These are phyloP conservation scores for Trachops cirrhosus DNA, from an alignment of 2,797 vertebrate species.

Conservation along the genomic window DNA sequence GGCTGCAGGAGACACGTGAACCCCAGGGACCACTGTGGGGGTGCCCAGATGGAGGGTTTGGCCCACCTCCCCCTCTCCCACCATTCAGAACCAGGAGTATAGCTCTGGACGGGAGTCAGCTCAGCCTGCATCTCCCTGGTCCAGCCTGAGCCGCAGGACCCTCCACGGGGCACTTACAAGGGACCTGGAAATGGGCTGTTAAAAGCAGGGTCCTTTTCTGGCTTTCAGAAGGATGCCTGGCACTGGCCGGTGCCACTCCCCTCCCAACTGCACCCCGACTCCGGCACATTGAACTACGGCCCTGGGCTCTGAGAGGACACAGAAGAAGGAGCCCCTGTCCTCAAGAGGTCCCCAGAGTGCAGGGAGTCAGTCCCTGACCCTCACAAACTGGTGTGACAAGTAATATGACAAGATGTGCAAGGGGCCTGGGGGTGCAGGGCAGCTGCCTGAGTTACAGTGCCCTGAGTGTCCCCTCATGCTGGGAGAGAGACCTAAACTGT, in stretches of 20 bases:
- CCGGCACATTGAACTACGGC: background rate
- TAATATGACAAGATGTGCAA: background rate
- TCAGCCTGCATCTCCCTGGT: background rate
- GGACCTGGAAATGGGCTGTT: background rate
- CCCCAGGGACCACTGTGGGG: background rate
- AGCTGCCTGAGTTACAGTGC: background rate
- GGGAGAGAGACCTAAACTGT: background rate
- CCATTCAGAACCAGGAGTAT: background rate
- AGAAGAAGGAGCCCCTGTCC: background rate
- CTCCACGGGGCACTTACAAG: background rate
- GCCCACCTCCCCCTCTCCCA: background rate
- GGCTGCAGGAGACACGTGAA: background rate
- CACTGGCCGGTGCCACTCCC: background rate
- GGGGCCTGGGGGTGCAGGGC: background rate
- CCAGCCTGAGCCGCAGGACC: background rate
- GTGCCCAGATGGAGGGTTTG: background rate
- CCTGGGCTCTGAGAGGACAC: background rate
- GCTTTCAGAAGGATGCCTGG: background rate
- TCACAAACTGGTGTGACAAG: background rate
- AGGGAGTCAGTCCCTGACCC: background rate
- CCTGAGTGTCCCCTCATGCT: background rate
- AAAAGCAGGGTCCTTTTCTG: background rate
- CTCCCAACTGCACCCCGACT: background rate
- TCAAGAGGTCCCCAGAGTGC: background rate
- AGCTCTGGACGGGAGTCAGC: background rate